These are phyloP conservation scores for Apeira syringaria DNA, from an alignment of 2,888 invertebrate species.

Conservation along the genomic window DNA sequence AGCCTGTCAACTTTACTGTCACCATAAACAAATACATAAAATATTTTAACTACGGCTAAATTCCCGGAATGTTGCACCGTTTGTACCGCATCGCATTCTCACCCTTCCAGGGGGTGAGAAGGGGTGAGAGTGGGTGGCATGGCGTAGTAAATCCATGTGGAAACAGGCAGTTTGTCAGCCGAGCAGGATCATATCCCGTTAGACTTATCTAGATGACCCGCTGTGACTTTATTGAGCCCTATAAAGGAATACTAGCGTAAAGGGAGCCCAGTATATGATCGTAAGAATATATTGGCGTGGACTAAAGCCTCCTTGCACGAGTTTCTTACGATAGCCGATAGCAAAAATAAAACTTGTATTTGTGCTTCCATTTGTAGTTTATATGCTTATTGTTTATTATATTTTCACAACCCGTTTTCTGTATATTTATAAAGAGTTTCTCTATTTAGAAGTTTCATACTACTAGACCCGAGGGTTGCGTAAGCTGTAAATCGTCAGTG, in stretches of 20 bases:
- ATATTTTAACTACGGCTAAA: constrained; percentile 26
- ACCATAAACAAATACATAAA: constrained; percentile 33
- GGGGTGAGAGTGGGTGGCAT: background rate
- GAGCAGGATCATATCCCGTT: constrained; percentile 34
- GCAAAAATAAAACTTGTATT: too few species aligned
- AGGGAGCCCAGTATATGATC: background rate
- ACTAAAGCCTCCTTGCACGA: too few species aligned
- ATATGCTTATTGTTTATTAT: too few species aligned
- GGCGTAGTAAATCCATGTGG: constrained; percentile 39
- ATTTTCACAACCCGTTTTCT: too few species aligned
- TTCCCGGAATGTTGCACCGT: constrained; percentile 19
- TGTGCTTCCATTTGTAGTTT: too few species aligned
- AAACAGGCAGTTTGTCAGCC: constrained; percentile 43
- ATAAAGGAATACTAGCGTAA: constrained; percentile 7
- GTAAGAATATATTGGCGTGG: background rate
- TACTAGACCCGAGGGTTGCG: too few species aligned
- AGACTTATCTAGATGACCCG: constrained; percentile 41
- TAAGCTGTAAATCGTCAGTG: too few species aligned
- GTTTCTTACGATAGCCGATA: too few species aligned
- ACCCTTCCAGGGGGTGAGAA: constrained; percentile 17
- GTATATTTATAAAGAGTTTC: too few species aligned
- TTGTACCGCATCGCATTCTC: constrained; percentile 12
- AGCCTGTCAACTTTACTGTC: constrained; percentile 20
- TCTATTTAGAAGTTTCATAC: too few species aligned
- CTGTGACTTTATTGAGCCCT: constrained; percentile 27